These are phyloP conservation scores for Anhinga rufa DNA, from an alignment of 2,113 vertebrate genomes.

Conservation along the genomic window DNA sequence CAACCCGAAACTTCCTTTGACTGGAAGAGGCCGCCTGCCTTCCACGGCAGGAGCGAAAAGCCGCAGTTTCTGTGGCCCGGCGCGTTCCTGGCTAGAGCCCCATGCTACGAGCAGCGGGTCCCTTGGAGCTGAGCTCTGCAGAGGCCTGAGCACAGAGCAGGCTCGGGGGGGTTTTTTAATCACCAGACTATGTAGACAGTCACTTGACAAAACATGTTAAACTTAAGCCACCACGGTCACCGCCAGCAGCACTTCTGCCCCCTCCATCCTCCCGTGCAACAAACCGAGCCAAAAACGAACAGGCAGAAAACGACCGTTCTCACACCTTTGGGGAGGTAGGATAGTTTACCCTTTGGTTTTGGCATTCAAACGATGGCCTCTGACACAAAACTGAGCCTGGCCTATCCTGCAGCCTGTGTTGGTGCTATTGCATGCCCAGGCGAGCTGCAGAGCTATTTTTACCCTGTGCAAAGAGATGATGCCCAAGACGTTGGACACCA, in stretches of 20 bases:
- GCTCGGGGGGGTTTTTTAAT: rapidly evolving
- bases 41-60: neutral
- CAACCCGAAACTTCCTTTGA: neutral
- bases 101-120: neutral
- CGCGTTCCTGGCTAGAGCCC: neutral
- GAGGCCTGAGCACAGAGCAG: neutral
- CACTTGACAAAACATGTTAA: neutral
- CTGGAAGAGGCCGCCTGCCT: neutral
- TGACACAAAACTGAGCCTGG: neutral
- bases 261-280: neutral
- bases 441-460: neutral
- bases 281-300: neutral
- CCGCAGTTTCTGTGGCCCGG: neutral
- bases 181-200: neutral
- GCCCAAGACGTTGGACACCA: neutral
- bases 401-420: neutral
- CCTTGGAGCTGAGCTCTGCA: neutral
- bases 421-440: neutral
- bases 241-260: neutral
- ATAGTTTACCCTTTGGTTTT: too few species aligned
- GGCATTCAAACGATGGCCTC: neutral
- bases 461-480: neutral
- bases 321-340: neutral
- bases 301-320: neutral
- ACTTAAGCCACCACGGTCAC: neutral